phyloP scores from a whole-genome alignment of 1,140 invertebrate genomes.

The Tachypleus tridentatus region DNA sequence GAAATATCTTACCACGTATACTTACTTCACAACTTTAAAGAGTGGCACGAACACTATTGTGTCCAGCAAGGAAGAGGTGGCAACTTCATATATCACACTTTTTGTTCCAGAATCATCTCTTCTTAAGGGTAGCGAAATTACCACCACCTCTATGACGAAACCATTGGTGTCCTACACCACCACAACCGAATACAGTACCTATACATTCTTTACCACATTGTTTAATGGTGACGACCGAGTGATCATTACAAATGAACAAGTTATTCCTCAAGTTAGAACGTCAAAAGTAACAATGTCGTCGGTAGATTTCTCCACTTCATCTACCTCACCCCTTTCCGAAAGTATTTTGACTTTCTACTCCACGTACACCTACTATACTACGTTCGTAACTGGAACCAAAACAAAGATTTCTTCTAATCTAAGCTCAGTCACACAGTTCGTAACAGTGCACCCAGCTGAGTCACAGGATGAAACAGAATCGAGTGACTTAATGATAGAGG shows the following conservation, averaged over 20 bases:
- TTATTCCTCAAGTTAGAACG: conserved; percentile 21
- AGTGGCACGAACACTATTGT: conserved; percentile 21
- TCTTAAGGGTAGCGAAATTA: too few relatives aligned
- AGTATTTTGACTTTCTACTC: conserved; percentile 20
- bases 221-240: conserved; percentile 23
- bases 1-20: conserved; percentile 24
- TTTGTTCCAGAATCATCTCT: conserved; percentile 15
- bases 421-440: conserved; percentile 23
- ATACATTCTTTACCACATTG: conserved; percentile 22
- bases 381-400: conserved; percentile 22
- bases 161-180: neutral
- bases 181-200: conserved; percentile 20
- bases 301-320: neutral
- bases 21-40: conserved; percentile 27
- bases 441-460: conserved; percentile 3
- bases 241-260: conserved; percentile 22
- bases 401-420: conserved; percentile 19
- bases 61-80: conserved; percentile 20
- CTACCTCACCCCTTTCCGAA: neutral
- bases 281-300: conserved; percentile 15
- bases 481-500: too few relatives aligned
- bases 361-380: conserved; percentile 26
- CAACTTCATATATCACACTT: conserved; percentile 22
- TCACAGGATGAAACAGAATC: too few relatives aligned
- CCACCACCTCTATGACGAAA: too few relatives aligned